Conservation (phyloP, 2,888 invertebrate genomes). For the Mycalesis mineus region DNA sequence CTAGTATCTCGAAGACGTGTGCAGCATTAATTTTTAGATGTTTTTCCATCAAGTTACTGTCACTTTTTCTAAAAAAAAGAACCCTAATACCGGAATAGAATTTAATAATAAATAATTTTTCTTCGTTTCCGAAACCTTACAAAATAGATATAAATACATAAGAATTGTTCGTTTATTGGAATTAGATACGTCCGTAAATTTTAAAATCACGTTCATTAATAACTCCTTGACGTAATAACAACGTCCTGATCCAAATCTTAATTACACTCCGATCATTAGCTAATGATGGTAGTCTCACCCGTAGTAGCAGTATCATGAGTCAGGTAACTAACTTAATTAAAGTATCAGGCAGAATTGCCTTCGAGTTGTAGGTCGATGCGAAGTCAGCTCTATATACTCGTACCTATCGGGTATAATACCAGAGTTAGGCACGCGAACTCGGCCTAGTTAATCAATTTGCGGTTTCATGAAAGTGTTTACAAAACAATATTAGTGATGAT, state of each 20-base stretch:
- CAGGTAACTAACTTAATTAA: slow-evolving; percentile 60
- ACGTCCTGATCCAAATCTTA: slow-evolving; percentile 10
- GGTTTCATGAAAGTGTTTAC: neutral
- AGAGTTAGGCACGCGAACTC: slow-evolving; percentile 13
- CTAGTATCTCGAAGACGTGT: no score
- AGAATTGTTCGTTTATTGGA: no score
- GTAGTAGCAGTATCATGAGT: slow-evolving; percentile 44
- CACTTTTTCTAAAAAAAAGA: no score
- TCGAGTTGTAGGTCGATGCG: slow-evolving; percentile 13
- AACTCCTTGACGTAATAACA: neutral
- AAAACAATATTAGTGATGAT: neutral
- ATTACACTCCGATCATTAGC: slow-evolving; percentile 40
- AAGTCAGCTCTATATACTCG: slow-evolving; percentile 17
- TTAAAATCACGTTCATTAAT: no score
- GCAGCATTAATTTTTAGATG: no score
- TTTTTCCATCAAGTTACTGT: no score
- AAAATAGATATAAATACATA: no score
- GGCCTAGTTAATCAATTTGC: neutral
- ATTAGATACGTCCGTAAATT: no score
- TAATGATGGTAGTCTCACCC: slow-evolving; percentile 56
- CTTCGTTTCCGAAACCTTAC: no score
- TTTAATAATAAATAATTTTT: no score
- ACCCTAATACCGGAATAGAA: no score
- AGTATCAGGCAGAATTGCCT: slow-evolving; percentile 14
- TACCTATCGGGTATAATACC: slow-evolving; percentile 9